Evolutionary conservation across 2,888 invertebrate species (phyloP), one percentile per base, ranked within the genome.

Genomic region (Urechis unicinctus): DNA sequence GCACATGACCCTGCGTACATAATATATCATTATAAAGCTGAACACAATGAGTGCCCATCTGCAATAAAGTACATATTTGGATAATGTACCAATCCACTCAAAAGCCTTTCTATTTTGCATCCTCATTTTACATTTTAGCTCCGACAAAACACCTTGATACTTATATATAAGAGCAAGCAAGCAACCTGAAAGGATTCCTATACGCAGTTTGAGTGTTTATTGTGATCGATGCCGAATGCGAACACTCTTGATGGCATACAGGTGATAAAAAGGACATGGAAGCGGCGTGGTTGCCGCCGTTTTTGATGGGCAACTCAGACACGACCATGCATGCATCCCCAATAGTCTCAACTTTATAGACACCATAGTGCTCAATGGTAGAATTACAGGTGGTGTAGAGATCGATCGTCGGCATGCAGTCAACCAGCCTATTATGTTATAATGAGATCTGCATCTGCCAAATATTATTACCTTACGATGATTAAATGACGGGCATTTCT

Each of bases 311-410:
- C 26, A 75, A 66, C 9, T 74, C 75, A 28, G 31, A 41, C 31
- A 60, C 60, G 30, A 60, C 60, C 60, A 60, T 60, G 51, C 60
- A 60, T 17, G 60, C 60, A 30, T 60, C 60, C 2, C 60, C 60
- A 13, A 74, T 73, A 1, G 74, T 73, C 56, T 74, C 74, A 59
- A 96, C 96, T 81, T 97, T 97, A 79, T 97, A 97, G 47, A 97
- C 97, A 76, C 74, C 74, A 70, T 90, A 91, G 74, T 86, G 85
- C 0, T 88, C 88, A 68, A 92, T 89, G 58, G 91, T 89, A 0
- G 88, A 86, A 71, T 92, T 92, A 70, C 90, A 91, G 67, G 87
- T 85, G 0, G 91, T 91, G 78, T 92, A 92, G 50, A 92, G 80
- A 70, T 91, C 90, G 84, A 72, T 89, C 88, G 44, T 92, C 89